Base-by-base conservation (phyloP, 2,113 vertebrate species). In the Tupaia tana region DNA sequence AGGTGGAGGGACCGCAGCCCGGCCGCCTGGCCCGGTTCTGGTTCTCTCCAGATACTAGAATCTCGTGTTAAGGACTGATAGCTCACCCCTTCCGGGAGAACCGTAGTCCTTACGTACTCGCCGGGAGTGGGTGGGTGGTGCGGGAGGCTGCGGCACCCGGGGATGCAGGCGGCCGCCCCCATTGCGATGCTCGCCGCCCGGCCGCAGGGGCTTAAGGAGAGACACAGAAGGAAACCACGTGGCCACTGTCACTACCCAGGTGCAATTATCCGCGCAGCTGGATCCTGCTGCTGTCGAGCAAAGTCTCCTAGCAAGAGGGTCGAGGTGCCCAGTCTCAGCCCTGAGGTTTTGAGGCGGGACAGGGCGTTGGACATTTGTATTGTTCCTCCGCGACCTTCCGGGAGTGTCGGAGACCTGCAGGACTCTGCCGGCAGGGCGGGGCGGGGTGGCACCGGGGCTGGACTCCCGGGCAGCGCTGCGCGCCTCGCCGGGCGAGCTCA, bases 1-100 rank as follows among this genome's bases (percentile, higher is more conserved):
- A 7, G 27, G 13, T 94, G 63, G 91, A 95, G 92, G 96, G 95
- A 92, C 93, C 85, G 93, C 93, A 94, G 91, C 80, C 13, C 6
- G 0, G 52, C 89, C 2, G 24, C 18, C 13, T 6, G 0, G 29
- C 18, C 14, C 1, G 7, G 52, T 90, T 84, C 75, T 64, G 34
- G 12, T 59, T 59, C 13, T 58, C 19, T 52, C 18, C 4, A 2
- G 27, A 71, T 9, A 19, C 7, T 27, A 61, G 87, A 29, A 9
- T 10, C 20, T 9, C 34, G 24, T 6, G 20, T 13, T 63, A 27
- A 71, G 64, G 67, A 18, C 20, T 2, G 29, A n/a, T 58, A 2
- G 8, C 79, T 19, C 61, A n/a, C 54, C 70, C 43, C n/a, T 10
- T 25, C 70, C 29, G 0, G 5, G 10, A 18, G 19, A 20, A 29